phyloP scores from a whole-genome alignment of 2,888 invertebrate genomes.

The Amblyjoppa fuscipennis region DNA sequence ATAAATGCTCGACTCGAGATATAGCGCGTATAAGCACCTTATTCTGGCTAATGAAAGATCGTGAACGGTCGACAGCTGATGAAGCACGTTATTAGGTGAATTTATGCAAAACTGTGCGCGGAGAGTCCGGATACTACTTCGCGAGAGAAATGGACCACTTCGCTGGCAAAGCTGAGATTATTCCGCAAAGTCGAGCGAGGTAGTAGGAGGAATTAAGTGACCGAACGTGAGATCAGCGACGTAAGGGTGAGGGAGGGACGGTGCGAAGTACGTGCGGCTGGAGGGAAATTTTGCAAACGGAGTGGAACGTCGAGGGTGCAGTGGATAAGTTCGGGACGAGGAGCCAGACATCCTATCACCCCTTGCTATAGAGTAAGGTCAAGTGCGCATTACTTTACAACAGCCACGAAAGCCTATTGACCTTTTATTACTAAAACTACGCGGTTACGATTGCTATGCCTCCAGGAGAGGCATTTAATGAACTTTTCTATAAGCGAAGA shows the following conservation, averaged over 20 bases:
- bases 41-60: not conserved
- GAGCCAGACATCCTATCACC: slow-evolving; percentile 18
- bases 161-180: slow-evolving; percentile 39
- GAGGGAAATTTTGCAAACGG: slow-evolving; percentile 40
- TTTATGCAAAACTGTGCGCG: slow-evolving; percentile 5
- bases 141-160: slow-evolving; percentile 21
- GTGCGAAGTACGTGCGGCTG: not conserved
- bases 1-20: not conserved
- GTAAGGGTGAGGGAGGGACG: slow-evolving; percentile 15
- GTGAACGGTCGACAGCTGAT: slow-evolving; percentile 1
- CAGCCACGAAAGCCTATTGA: slow-evolving; percentile 32
- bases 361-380: slow-evolving; percentile 23
- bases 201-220: slow-evolving; percentile 45
- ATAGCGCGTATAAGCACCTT: not conserved
- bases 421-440: slow-evolving; percentile 37
- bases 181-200: slow-evolving; percentile 39
- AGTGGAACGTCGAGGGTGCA: slow-evolving; percentile 49
- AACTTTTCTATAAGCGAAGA: slow-evolving; percentile 6
- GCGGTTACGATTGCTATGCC: not conserved
- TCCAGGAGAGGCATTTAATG: not conserved
- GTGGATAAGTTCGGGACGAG: slow-evolving; percentile 47
- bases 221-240: slow-evolving; percentile 40
- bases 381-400: slow-evolving; percentile 35
- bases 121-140: not conserved
- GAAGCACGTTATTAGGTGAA: slow-evolving; percentile 18